Base-by-base conservation (phyloP, 2,113 vertebrate genomes). In the Dermatemys mawii region DNA sequence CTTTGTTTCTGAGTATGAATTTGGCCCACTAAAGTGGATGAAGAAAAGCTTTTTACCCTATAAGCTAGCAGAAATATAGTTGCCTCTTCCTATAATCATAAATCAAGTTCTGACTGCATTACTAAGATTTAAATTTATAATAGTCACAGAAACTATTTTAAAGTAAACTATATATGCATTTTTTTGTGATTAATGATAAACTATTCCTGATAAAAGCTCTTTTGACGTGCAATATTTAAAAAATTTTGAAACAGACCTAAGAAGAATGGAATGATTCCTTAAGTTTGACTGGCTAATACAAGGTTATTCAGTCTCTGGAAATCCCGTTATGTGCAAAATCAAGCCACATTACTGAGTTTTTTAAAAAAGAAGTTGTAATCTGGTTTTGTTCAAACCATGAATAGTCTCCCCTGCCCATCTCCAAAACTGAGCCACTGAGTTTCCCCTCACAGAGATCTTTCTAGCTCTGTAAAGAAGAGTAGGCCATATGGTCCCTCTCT, bases 81-180 rank as follows among this genome's bases (percentile, higher is more conserved):
- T 53, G 76, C 46, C n/a, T 76, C 82, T 96, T 16, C 32, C 67
- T 84, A 32, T 51, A 35, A 11, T 81, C 9, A 32, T 85, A 81
- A 49, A 81, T 85, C 63, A 83, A 4, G 4, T 17, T 35, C 55
- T 86, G 32, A 51, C 10, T 80, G 26, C 54, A 63, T 87, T n/a
- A 81, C 60, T 94, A 78, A 90, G 78, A 73, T 83, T 88, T 92
- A 26, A 29, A n/a, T 90, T 93, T 93, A 29, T 82, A 82, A 9
- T 6, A 78, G 48, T 70, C 26, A 88, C 48, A 83, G 2, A 50
- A 87, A 7, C 5, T 51, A 49, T 79, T 94, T 90, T 57, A 84
- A 92, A 80, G 49, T 84, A 93, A 95, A 87, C n/a, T 79, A 1
- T 54, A 84, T 75, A n/a, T 81, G 29, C 50, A 78, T 2, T 75